Evolutionary conservation across 2,113 vertebrate species (phyloP), one percentile per base, ranked within the genome.

Genomic region (Callopanchax toddi): DNA sequence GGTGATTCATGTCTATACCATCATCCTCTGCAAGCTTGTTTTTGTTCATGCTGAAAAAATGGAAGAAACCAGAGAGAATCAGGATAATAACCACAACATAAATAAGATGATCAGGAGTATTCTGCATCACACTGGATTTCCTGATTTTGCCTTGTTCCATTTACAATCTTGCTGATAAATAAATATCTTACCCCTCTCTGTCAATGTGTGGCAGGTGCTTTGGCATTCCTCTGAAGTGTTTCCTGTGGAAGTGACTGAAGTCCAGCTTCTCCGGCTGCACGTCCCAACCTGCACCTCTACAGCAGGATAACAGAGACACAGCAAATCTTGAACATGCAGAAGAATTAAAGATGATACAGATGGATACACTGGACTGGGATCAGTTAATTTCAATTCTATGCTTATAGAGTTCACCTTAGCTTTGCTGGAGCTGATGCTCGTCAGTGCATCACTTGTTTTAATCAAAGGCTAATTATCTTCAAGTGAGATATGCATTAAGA

Each of bases 211-310:
- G 95, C 82, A 97, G 86, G 68, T 94, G 95, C 88, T 97, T 98
- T 64, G 96, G 93, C 15, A 90, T 86, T 71, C 94, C 95, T 49
- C 93, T 80, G 5, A 86, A 79, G 40, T 94, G 86, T 84, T 96
- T 97, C 70, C 93, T 91, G 80, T 96, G 96, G 76, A 98, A 96
- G 59, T 97, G 96, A 10, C 93, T 95, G 86, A 99, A 97, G 88
- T 98, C 96, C 82, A 98, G 89, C 89, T 99, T 99, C 85, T 98
- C 96, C 1, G 97, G 96, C 83, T 98, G 96, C 68, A 98, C 90
- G 69, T 98, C 96, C 97, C 97, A 99, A 21, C 95, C 96, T 2
- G 94, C 95, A 68, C 96, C 96, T 71, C 96, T 99, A 58, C 18
- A 76, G 74, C 34, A 68, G 46, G 18, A 32, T 73, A 67, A 81